These are phyloP conservation scores for Nerophis lumbriciformis DNA, from an alignment of 2,113 vertebrate species.

Conservation along the genomic window DNA sequence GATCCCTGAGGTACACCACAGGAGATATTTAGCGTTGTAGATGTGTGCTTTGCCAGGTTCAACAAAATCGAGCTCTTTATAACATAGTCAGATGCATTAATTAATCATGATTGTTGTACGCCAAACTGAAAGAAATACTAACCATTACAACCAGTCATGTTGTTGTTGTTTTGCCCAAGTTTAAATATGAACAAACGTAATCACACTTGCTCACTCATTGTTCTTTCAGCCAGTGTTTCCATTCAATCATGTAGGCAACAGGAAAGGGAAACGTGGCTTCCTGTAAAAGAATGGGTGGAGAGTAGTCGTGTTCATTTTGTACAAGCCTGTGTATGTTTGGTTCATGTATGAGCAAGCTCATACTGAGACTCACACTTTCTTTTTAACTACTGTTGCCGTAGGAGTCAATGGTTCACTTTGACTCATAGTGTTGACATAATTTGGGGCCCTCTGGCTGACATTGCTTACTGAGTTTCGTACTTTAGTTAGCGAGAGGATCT, in stretches of 20 bases:
- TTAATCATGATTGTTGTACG: not conserved
- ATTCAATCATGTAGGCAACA: constrained; percentile 44
- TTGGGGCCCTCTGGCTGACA: constrained; percentile 14
- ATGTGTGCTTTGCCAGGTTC: no score
- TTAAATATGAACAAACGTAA: constrained; percentile 4
- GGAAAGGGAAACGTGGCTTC: constrained; percentile 64
- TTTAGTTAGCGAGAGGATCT: constrained; percentile 14
- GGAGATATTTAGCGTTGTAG: no score
- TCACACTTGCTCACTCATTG: constrained; percentile 8
- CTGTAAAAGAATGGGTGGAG: constrained; percentile 62
- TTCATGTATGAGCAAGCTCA: constrained; percentile 15
- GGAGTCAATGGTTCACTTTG: constrained; percentile 21
- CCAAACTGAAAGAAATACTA: not conserved
- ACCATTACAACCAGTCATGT: constrained; percentile 2
- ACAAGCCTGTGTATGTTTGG: constrained; percentile 10
- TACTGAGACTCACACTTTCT: constrained; percentile 11
- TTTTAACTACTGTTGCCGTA: constrained; percentile 25
- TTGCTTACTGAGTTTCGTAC: not conserved
- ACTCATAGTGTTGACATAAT: constrained; percentile 24
- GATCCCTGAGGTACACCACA: no score
- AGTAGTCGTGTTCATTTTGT: constrained; percentile 27
- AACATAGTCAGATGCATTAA: not conserved
- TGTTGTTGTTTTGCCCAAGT: constrained; percentile 8
- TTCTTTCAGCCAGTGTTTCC: constrained; percentile 31
- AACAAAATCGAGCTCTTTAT: not conserved